phyloP scores from a whole-genome alignment of 2,113 vertebrate genomes.

The Thryonomys swinderianus region DNA sequence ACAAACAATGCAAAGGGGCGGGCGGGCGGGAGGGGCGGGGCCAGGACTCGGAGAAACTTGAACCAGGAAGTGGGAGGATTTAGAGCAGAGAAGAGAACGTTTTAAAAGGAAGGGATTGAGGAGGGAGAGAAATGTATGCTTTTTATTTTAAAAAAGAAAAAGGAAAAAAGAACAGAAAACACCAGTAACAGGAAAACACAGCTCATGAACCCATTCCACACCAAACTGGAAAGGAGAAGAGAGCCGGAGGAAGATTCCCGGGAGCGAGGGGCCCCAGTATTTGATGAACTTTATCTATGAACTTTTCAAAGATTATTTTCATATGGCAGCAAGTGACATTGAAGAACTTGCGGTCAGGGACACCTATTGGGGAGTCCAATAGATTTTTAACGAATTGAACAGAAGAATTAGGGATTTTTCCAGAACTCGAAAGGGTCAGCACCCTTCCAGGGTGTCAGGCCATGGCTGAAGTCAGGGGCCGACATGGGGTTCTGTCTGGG shows the following conservation, averaged over 20 bases:
- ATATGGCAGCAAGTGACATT: slow-evolving; percentile 84
- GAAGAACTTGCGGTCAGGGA: slow-evolving; percentile 85
- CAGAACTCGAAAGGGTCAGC: slow-evolving; percentile 84
- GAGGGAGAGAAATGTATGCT: slow-evolving; percentile 83
- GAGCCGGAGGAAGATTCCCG: slow-evolving; percentile 79
- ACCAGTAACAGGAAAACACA: slow-evolving; percentile 75
- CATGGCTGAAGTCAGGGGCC: background rate
- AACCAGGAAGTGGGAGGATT: slow-evolving; percentile 77
- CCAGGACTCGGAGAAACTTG: slow-evolving; percentile 82
- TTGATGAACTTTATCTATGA: slow-evolving; percentile 86
- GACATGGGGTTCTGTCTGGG: slow-evolving; percentile 7
- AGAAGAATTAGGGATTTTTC: slow-evolving; percentile 87
- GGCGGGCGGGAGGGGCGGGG: slow-evolving; percentile 50
- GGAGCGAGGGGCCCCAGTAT: slow-evolving; percentile 77
- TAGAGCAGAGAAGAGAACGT: slow-evolving; percentile 80
- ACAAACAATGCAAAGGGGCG: slow-evolving; percentile 83
- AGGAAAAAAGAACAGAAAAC: slow-evolving; percentile 75
- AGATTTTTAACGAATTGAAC: slow-evolving; percentile 83
- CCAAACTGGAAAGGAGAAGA: slow-evolving; percentile 83
- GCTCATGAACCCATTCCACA: slow-evolving; percentile 83
- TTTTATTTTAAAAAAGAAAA: slow-evolving; percentile 87
- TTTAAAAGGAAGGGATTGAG: slow-evolving; percentile 82
- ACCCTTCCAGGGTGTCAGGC: slow-evolving; percentile 54
- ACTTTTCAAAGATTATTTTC: slow-evolving; percentile 90
- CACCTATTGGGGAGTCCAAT: slow-evolving; percentile 84